A percentile compares a stretch with the other conserved stretches of the same genome.
Evolutionary conservation across 2,113 vertebrate species (phyloP).

Genomic region (Myocastor coypus): DNA sequence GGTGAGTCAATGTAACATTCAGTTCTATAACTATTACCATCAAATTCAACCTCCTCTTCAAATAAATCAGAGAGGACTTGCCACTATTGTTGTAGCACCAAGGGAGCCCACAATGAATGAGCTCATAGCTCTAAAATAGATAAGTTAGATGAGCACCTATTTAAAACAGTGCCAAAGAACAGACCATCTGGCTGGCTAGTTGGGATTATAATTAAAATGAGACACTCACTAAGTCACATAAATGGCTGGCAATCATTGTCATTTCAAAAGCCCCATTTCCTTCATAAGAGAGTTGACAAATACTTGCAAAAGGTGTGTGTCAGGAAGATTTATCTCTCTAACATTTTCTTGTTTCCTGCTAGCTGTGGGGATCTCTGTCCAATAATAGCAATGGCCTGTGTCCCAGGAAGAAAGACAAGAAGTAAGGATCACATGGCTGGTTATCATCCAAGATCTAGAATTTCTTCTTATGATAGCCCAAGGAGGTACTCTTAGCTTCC

Average conservation of each 20-base stretch:
- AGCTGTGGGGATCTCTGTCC: not conserved
- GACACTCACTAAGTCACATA: not conserved
- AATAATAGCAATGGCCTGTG: accelerated
- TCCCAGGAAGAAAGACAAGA: not conserved
- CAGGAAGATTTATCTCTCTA: accelerated
- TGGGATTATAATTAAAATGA: not conserved
- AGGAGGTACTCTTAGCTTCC: not conserved
- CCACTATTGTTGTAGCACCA: constrained; percentile 49
- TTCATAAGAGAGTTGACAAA: not conserved
- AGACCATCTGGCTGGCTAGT: not conserved
- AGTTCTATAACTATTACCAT: not conserved
- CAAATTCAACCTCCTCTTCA: constrained; percentile 52
- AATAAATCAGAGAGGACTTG: constrained; percentile 49
- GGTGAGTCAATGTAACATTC: constrained; percentile 12
- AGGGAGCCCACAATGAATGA: constrained; percentile 3
- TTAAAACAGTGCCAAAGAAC: constrained; percentile 50
- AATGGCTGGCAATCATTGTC: not conserved
- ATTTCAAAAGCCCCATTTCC: not conserved
- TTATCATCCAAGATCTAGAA: not conserved
- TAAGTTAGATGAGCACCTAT: not conserved
- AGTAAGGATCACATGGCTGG: not conserved
- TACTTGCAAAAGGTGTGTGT: not conserved
- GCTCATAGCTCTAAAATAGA: constrained; percentile 14
- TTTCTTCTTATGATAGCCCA: not conserved
- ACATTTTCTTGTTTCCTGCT: not conserved